Conservation (phyloP, 1,140 invertebrate genomes). For the Thaumetopoea pityocampa region DNA sequence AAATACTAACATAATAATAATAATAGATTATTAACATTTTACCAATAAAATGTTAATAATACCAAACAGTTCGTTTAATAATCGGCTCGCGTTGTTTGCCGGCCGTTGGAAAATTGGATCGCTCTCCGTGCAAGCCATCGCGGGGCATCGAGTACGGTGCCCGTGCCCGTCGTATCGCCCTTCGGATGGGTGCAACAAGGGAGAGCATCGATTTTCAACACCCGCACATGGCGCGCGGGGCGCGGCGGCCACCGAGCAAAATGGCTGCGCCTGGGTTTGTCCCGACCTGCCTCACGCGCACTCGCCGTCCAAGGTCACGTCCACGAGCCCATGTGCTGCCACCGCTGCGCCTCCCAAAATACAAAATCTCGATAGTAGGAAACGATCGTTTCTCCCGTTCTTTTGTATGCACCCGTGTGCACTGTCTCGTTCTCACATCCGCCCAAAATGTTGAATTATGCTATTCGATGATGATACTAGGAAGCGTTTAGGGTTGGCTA, state of each 20-base stretch:
- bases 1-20: too few relatives aligned
- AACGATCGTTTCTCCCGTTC: constrained; percentile 29
- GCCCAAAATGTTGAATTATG: constrained; percentile 40
- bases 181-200: constrained; percentile 47
- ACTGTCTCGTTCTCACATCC: constrained; percentile 27
- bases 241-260: constrained; percentile 55
- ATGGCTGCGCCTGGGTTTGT: constrained; percentile 40
- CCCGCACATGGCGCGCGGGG: constrained; percentile 32
- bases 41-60: too few relatives aligned
- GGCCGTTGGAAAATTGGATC: too few relatives aligned
- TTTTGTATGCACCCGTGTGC: constrained; percentile 10
- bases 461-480: constrained; percentile 50
- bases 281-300: constrained; percentile 68
- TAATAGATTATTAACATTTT: too few relatives aligned
- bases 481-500: constrained; percentile 34
- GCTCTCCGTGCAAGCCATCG: too few relatives aligned
- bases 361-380: constrained; percentile 52
- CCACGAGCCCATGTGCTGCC: constrained; percentile 44
- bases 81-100: too few relatives aligned
- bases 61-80: too few relatives aligned
- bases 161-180: constrained; percentile 44
- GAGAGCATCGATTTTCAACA: constrained; percentile 69
- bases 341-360: constrained; percentile 50
- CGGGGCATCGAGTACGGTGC: too few relatives aligned
- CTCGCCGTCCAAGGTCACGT: constrained; percentile 58